These are phyloP conservation scores for Oryzias curvinotus DNA, from an alignment of 2,113 vertebrate genomes.

Conservation along the genomic window DNA sequence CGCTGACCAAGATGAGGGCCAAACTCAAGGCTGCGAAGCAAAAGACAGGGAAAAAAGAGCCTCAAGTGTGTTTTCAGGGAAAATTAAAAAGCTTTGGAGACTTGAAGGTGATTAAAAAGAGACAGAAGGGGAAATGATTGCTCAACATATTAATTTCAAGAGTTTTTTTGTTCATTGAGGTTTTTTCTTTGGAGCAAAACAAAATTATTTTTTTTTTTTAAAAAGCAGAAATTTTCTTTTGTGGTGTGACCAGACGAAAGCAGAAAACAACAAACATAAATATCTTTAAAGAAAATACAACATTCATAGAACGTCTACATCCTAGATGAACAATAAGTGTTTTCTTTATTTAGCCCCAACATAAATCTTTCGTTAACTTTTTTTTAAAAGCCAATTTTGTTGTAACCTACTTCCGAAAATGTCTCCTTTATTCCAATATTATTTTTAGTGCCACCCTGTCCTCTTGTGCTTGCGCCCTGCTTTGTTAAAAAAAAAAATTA, in stretches of 20 bases:
- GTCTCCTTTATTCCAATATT: slow-evolving; percentile 49
- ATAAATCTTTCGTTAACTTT: background rate
- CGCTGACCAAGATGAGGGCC: slow-evolving; percentile 38
- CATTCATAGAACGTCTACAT: too few relatives aligned
- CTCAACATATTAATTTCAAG: too few relatives aligned
- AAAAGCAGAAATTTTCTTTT: too few relatives aligned
- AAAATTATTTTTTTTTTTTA: too few relatives aligned
- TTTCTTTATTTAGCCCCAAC: too few relatives aligned
- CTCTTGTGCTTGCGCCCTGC: slow-evolving; percentile 36
- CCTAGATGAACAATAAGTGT: too few relatives aligned
- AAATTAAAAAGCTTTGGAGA: slow-evolving; percentile 11
- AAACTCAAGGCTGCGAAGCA: slow-evolving; percentile 37
- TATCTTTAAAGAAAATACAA: too few relatives aligned
- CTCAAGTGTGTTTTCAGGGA: background rate
- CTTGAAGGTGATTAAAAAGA: background rate
- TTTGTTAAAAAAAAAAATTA: slow-evolving; percentile 10
- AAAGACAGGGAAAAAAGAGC: background rate
- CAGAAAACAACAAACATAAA: too few relatives aligned
- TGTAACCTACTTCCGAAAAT: slow-evolving; percentile 44
- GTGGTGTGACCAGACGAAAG: too few relatives aligned
- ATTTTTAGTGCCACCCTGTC: slow-evolving; percentile 40
- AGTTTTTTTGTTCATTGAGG: too few relatives aligned
- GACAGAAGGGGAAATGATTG: background rate
- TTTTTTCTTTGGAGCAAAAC: too few relatives aligned
- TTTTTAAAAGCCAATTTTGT: background rate